Conservation (phyloP, 2,113 vertebrate genomes). For the Actenoides hombroni region DNA sequence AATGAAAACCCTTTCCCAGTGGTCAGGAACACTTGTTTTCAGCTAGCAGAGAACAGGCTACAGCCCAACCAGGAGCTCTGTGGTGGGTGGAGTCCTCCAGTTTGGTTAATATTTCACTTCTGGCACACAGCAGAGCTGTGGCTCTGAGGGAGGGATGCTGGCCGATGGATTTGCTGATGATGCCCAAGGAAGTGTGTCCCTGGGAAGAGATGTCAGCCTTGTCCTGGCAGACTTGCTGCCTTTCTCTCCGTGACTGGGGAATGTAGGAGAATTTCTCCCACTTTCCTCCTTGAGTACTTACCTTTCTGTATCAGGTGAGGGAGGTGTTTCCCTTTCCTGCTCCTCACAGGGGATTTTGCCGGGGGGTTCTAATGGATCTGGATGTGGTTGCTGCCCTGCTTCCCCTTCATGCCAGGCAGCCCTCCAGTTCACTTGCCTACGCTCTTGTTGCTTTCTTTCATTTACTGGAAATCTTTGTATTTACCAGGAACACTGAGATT, state of each 20-base stretch:
- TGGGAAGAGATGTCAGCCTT: background rate
- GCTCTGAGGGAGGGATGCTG: background rate
- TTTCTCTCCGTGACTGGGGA: background rate
- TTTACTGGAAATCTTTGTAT: background rate
- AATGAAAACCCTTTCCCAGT: background rate
- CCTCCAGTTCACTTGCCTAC: background rate
- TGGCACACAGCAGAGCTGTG: background rate
- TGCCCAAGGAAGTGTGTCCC: background rate
- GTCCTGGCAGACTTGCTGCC: background rate
- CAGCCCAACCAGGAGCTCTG: background rate
- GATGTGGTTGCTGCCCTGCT: background rate
- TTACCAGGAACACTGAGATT: background rate
- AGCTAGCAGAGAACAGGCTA: background rate
- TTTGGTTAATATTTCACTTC: background rate
- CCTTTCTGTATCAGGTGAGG: background rate
- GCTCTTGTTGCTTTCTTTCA: background rate
- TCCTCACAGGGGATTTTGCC: background rate
- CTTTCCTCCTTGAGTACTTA: background rate
- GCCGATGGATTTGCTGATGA: accelerated
- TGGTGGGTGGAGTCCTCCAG: background rate
- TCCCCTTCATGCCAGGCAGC: background rate
- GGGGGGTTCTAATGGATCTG: background rate
- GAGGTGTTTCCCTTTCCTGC: background rate
- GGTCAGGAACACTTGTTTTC: background rate
- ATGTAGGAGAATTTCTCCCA: background rate